phyloP scores from a whole-genome alignment of 2,888 invertebrate species.

The Leptopilina myrica region DNA sequence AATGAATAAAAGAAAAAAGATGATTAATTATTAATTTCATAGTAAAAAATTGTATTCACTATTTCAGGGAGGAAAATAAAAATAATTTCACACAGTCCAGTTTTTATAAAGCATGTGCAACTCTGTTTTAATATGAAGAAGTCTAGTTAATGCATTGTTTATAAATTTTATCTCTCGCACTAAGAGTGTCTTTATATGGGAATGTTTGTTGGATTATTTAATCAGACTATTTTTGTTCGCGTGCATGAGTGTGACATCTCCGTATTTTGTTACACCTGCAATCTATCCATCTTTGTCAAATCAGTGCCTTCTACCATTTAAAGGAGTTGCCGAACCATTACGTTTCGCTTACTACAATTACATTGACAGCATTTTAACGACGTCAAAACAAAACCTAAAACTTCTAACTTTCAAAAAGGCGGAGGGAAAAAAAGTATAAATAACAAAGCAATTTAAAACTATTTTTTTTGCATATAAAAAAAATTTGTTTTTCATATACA shows the following conservation, averaged over 20 bases:
- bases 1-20: too few species aligned
- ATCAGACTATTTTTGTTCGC: constrained; percentile 37
- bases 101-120: too few species aligned
- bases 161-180: neutral
- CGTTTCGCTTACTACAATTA: constrained; percentile 37
- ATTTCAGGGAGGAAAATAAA: too few species aligned
- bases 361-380: constrained; percentile 21
- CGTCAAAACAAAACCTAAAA: neutral
- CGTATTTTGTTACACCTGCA: constrained; percentile 40
- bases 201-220: constrained; percentile 28
- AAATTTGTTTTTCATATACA: neutral
- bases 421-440: neutral
- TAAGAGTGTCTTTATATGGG: constrained; percentile 2
- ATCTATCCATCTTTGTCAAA: constrained; percentile 38
- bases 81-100: too few species aligned
- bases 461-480: neutral
- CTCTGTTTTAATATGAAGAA: neutral
- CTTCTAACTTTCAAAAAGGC: neutral
- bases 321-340: constrained; percentile 37
- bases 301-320: constrained; percentile 38
- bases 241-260: constrained; percentile 39
- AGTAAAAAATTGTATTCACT: too few species aligned
- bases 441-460: neutral
- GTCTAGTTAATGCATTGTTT: neutral
- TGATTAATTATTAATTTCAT: too few species aligned